Evolutionary conservation across 2,888 invertebrate species (phyloP), one percentile per base, ranked within the genome.

Genomic region (Leptinotarsa tumamoca): DNA sequence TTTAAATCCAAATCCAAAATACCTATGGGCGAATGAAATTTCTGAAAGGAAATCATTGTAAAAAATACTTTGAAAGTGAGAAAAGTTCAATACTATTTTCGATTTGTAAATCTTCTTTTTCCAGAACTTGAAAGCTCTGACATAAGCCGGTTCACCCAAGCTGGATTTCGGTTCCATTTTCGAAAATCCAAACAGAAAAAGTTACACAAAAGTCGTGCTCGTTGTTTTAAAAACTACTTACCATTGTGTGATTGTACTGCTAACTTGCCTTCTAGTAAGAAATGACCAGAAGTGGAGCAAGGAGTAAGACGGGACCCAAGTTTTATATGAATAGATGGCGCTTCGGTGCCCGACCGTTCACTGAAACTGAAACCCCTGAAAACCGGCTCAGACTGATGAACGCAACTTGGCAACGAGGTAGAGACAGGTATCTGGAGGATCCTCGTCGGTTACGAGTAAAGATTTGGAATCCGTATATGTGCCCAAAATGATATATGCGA

Each of bases 241-340:
- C 89, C 89, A 89, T 89, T 87, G 84, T 87, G 85, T 85, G 85
- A 84, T 84, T 83, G 78, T 83, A 83, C 85, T 82, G 83, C 82
- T 85, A 86, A 82, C 93, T 92, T 92, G 91, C 92, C 92, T 92
- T 92, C 92, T 92, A 92, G 92, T 91, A 92, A 92, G 91, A 91
- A 90, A 79, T 77, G 92, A 93, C 92, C 92, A 93, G 93, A 93
- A 94, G 93, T 94, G 94, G 93, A 92, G 92, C 92, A 91, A 90
- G 89, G 90, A 90, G 90, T 90, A 90, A 90, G 91, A 91, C 90
- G 90, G 90, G 90, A 89, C 90, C 90, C 91, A 91, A 91, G 92
- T 93, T 93, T 93, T 93, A 93, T 93, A 92, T 90, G 90, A 90
- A 91, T 90, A 93, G 93, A 93, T 92, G 93, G 93, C 93, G 93